Evolutionary conservation across 1,140 invertebrate genomes (phyloP).

Genomic region (Neotoxoptera formosana): DNA sequence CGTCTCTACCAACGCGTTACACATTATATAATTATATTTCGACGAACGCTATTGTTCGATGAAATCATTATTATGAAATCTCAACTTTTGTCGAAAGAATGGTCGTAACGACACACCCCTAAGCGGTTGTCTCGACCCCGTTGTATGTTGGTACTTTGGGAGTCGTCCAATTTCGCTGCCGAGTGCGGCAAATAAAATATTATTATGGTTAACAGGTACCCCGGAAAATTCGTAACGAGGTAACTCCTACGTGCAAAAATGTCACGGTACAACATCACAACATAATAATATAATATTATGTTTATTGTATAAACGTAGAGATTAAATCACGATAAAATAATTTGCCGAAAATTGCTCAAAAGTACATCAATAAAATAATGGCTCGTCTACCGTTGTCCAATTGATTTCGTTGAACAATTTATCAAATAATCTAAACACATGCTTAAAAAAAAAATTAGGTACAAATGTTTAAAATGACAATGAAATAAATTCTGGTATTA

Average conservation of each 20-base stretch:
- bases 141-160: neutral
- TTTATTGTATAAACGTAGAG: neutral
- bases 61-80: neutral
- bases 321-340: neutral
- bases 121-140: neutral
- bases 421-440: neutral
- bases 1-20: neutral
- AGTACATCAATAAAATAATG: neutral
- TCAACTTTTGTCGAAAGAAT: neutral
- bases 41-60: neutral
- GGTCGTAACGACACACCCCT: neutral
- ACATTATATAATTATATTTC: neutral
- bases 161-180: neutral
- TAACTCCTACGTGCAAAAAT: neutral
- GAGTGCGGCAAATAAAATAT: neutral
- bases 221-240: neutral
- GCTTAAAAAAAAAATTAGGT: too few relatives aligned
- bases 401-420: neutral
- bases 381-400: neutral
- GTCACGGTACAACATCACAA: neutral
- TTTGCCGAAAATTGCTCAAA: neutral
- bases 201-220: neutral
- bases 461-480: too few relatives aligned
- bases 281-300: neutral
- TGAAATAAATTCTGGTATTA: too few relatives aligned